Base-by-base conservation (phyloP, 1,140 invertebrate genomes). In the Calycopis cecrops region DNA sequence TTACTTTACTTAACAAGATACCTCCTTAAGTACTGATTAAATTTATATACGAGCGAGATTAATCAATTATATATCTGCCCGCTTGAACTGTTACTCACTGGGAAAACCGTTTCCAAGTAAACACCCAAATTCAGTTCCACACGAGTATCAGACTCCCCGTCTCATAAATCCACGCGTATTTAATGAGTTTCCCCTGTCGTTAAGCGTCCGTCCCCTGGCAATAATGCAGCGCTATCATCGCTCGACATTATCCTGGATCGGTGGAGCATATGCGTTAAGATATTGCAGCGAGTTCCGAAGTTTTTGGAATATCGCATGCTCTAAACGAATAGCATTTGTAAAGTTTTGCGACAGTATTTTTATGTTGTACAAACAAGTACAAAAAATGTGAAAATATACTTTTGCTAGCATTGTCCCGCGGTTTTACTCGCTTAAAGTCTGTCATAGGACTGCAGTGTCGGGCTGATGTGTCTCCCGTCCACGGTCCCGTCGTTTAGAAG, bases 141-240 rank as follows among this genome's bases (percentile, higher is more conserved):
- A 47, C 28, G 44, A 54, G 48, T 51, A 44, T 53, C 62, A 57
- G 56, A 44, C 67, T 69, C 69, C 60, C 54, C 40, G 61, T 59
- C 55, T 64, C 60, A 77, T 84, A 84, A 84, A 84, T 84, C 74
- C 60, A 69, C 66, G 68, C 63, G 65, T 80, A 79, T 79, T 79
- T 84, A 84, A 84, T 80, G 80, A 81, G 76, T 80, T 84, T 78
- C 78, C 80, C 76, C 66, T 56, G 72, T 71, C 80, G 80, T 84
- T 81, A 81, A 76, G 65, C 71, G 67, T 69, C 63, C 63, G 68
- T 73, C 75, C 75, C 78, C 67, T 60, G 66, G 71, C 73, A 73
- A 76, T 81, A 83, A 78, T 72, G 69, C 59, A 77, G 50, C 70
- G 71, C 71, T 80, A 79, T 83, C 77, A 83, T 79, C 70, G 69